A percentile compares a stretch with the other conserved stretches of the same genome.
phyloP scores from a whole-genome alignment of 2,797 vertebrate species.

The Microctenopoma steveboyesi region DNA sequence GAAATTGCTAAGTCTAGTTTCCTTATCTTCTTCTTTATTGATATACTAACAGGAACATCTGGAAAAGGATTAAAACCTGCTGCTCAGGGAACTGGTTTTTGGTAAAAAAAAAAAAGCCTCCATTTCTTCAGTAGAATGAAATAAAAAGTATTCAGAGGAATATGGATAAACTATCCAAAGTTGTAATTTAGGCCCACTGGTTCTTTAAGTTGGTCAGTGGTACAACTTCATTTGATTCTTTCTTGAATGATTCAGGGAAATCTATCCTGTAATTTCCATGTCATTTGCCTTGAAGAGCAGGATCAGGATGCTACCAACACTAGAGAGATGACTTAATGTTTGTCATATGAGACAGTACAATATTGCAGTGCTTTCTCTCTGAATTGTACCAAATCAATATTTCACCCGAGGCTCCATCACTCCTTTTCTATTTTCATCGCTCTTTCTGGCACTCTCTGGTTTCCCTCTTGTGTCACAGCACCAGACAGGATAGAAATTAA shows the following conservation, averaged over 20 bases:
- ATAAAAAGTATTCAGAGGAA: not conserved
- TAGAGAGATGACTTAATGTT: constrained; percentile 16
- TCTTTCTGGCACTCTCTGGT: constrained; percentile 53
- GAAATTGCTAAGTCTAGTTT: no score
- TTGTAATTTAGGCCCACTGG: not conserved
- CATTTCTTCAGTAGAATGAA: not conserved
- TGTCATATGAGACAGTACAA: constrained; percentile 35
- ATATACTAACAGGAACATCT: not conserved
- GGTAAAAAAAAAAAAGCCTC: not conserved
- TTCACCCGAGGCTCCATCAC: constrained; percentile 60
- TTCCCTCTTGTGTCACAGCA: constrained; percentile 60
- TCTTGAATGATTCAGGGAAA: not conserved
- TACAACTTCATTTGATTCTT: not conserved
- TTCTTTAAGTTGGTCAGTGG: not conserved
- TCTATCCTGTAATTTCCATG: constrained; percentile 2
- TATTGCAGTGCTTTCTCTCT: constrained; percentile 49
- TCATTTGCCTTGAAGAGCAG: constrained; percentile 12
- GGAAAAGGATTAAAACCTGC: not conserved
- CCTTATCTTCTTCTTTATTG: not conserved
- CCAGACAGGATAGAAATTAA: constrained; percentile 74
- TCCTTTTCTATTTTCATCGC: constrained; percentile 52
- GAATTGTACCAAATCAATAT: constrained; percentile 61
- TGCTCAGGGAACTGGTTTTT: not conserved
- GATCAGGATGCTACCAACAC: constrained; percentile 12
- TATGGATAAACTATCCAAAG: not conserved